Evolutionary conservation across 2,888 invertebrate genomes (phyloP).

Genomic region (Tachina fera): DNA sequence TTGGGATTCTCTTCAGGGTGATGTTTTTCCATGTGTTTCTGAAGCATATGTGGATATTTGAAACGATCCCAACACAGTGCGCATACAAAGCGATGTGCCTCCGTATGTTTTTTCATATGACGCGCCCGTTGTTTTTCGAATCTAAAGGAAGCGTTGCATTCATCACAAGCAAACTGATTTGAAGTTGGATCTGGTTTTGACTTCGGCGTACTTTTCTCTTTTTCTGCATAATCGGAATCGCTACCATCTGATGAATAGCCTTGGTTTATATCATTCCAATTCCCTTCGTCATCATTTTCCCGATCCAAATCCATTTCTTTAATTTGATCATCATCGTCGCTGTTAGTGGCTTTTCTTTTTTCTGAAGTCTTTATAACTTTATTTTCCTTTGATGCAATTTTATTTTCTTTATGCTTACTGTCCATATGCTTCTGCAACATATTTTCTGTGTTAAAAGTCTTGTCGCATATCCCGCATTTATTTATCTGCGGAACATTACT

Average conservation of each 20-base stretch:
- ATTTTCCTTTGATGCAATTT: not conserved
- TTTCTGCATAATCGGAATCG: conserved; percentile 49
- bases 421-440: conserved; percentile 59
- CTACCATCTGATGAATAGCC: conserved; percentile 48
- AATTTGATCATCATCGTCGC: conserved; percentile 1
- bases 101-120: conserved; percentile 66
- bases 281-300: conserved; percentile 36
- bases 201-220: conserved; percentile 36
- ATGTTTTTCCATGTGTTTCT: conserved; percentile 66
- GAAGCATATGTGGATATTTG: conserved; percentile 66
- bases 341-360: conserved; percentile 18
- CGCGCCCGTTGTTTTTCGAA: conserved; percentile 63
- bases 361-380: conserved; percentile 21
- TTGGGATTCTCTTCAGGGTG: conserved; percentile 62
- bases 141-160: conserved; percentile 63
- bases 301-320: conserved; percentile 45
- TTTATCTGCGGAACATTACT: not conserved
- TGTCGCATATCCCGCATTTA: conserved; percentile 52
- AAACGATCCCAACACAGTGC: conserved; percentile 65
- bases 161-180: conserved; percentile 55
- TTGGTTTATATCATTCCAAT: conserved; percentile 49
- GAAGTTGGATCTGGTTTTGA: conserved; percentile 11
- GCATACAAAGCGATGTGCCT: conserved; percentile 66
- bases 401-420: conserved; percentile 50
- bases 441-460: conserved; percentile 33